Evolutionary conservation across 2,797 vertebrate genomes (phyloP).

Genomic region (Fundulus diaphanus): DNA sequence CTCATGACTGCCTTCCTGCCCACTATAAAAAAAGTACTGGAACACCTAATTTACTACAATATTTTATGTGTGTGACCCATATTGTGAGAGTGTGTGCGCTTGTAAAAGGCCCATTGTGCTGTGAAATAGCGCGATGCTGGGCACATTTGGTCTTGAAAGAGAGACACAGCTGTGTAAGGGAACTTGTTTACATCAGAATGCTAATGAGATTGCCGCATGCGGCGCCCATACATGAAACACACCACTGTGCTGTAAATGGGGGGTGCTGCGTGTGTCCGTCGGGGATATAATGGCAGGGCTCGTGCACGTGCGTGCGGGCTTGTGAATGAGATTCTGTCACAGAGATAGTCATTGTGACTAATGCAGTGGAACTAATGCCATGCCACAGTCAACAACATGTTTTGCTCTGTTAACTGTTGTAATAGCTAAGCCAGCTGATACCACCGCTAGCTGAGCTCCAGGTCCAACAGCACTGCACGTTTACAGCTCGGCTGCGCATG

Average conservation of each 20-base stretch:
- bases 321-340: constrained; percentile 70
- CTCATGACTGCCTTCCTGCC: background rate
- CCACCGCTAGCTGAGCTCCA: constrained; percentile 53
- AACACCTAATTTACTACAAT: constrained; percentile 30
- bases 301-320: constrained; percentile 19
- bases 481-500: constrained; percentile 43
- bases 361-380: constrained; percentile 77
- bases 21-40: background rate
- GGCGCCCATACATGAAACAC: constrained; percentile 38
- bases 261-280: constrained; percentile 32
- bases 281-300: constrained; percentile 31
- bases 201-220: constrained; percentile 35
- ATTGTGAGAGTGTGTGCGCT: constrained; percentile 8
- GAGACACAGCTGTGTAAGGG: constrained; percentile 19
- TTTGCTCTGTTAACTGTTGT: constrained; percentile 76
- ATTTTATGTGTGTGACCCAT: constrained; percentile 34
- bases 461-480: constrained; percentile 45
- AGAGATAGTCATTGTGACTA: constrained; percentile 76
- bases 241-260: constrained; percentile 58
- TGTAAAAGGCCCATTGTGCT: constrained; percentile 36
- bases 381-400: constrained; percentile 75
- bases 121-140: constrained; percentile 15
- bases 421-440: constrained; percentile 70
- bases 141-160: constrained; percentile 18
- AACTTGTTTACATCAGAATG: constrained; percentile 25